Percentiles rank a stretch among this genome's conserved stretches.
Conservation (phyloP, 1,140 invertebrate genomes). For the Dolichoris vasculosae region DNA sequence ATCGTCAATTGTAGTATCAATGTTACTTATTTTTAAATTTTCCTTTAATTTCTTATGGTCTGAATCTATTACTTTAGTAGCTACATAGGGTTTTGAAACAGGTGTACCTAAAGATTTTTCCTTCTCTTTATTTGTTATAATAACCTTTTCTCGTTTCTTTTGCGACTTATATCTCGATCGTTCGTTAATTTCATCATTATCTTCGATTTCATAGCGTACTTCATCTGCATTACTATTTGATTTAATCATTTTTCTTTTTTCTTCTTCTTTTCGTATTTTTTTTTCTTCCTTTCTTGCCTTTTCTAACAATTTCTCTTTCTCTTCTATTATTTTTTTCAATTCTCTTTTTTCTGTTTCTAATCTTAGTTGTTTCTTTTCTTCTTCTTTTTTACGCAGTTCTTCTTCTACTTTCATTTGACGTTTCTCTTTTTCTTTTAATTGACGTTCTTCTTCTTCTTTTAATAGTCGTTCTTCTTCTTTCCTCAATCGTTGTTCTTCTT, state of each 20-base stretch:
- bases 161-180: conserved; percentile 21
- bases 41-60: neutral
- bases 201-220: conserved; percentile 23
- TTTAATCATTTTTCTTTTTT: conserved; percentile 13
- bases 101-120: conserved; percentile 40
- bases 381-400: conserved; percentile 19
- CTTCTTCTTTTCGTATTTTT: conserved; percentile 36
- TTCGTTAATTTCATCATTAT: conserved; percentile 50
- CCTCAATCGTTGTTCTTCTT: conserved; percentile 35
- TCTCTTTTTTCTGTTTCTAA: conserved; percentile 42
- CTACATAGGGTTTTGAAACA: neutral
- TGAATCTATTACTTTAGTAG: neutral
- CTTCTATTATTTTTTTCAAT: conserved; percentile 39
- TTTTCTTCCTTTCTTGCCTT: conserved; percentile 40
- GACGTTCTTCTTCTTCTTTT: conserved; percentile 36
- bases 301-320: conserved; percentile 35
- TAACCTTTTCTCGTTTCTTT: conserved; percentile 66
- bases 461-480: conserved; percentile 13
- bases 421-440: conserved; percentile 38
- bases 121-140: conserved; percentile 69
- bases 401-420: conserved; percentile 32
- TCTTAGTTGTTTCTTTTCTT: conserved; percentile 10
- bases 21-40: neutral
- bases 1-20: neutral
- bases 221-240: neutral